Conservation (phyloP, 2,113 vertebrate species). For the Sterna hirundo region DNA sequence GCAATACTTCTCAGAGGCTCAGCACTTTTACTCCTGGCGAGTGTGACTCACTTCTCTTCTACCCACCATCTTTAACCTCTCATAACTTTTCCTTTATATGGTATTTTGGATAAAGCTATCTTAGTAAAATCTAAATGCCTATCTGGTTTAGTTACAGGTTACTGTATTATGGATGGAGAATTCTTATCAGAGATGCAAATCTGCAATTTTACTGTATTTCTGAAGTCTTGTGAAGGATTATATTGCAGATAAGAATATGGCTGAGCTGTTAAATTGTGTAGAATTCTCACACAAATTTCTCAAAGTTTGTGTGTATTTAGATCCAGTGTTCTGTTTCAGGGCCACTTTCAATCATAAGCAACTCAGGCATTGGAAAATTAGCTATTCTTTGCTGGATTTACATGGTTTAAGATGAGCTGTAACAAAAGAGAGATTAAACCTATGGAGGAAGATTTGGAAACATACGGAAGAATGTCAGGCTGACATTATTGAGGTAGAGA, state of each 20-base stretch:
- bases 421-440: neutral
- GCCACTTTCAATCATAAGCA: neutral
- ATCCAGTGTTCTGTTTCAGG: neutral
- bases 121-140: neutral
- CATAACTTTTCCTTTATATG: constrained; percentile 56
- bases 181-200: neutral
- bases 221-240: neutral
- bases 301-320: neutral
- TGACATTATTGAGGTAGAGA: neutral
- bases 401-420: neutral
- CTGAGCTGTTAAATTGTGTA: neutral
- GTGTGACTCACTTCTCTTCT: constrained; percentile 33
- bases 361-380: neutral
- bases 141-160: neutral
- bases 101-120: neutral
- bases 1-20: constrained; percentile 19
- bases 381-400: neutral
- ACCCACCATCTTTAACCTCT: constrained; percentile 16
- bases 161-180: neutral
- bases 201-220: neutral
- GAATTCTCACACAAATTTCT: neutral
- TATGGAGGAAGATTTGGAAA: neutral
- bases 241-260: neutral
- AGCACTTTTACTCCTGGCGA: constrained; percentile 1
- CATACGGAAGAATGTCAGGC: neutral